These are phyloP conservation scores for Chlorops oryzae DNA, from an alignment of 1,140 invertebrate genomes.

Conservation along the genomic window DNA sequence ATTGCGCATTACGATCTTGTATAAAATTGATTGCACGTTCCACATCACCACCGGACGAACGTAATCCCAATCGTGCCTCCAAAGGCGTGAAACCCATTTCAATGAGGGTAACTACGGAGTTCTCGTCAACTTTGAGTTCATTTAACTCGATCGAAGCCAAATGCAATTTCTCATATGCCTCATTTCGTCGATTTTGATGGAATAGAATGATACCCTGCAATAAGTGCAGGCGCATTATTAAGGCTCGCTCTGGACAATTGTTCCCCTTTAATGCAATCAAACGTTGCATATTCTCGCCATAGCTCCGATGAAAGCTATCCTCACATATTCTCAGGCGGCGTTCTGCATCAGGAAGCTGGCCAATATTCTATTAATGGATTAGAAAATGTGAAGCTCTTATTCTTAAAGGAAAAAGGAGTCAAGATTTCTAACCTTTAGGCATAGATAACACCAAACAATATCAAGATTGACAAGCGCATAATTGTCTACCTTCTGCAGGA, in stretches of 20 bases:
- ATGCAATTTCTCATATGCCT: slow-evolving; percentile 55
- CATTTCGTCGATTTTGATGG: slow-evolving; percentile 61
- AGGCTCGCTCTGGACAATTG: slow-evolving; percentile 59
- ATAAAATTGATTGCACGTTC: slow-evolving; percentile 60
- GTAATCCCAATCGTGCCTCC: slow-evolving; percentile 61
- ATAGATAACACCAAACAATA: slow-evolving; percentile 79
- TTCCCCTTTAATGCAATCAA: slow-evolving; percentile 62
- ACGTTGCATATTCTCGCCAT: slow-evolving; percentile 64
- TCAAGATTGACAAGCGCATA: slow-evolving; percentile 74
- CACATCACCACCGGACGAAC: slow-evolving; percentile 56
- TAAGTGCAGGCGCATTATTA: slow-evolving; percentile 69
- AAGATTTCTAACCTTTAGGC: slow-evolving; percentile 47
- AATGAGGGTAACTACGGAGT: slow-evolving; percentile 52
- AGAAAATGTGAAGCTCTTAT: neutral
- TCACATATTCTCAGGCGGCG: slow-evolving; percentile 60
- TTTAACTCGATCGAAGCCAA: slow-evolving; percentile 57
- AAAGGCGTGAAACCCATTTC: slow-evolving; percentile 57
- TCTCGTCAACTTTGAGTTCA: slow-evolving; percentile 57
- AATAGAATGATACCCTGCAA: slow-evolving; percentile 71
- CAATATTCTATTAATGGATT: slow-evolving; percentile 55
- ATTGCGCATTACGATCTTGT: slow-evolving; percentile 52
- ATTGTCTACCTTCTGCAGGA: slow-evolving; percentile 70
- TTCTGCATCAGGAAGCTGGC: slow-evolving; percentile 66
- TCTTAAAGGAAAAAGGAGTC: neutral
- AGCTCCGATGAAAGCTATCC: slow-evolving; percentile 59